Base-by-base conservation (phyloP, 2,113 vertebrate genomes). In the Seriola quinqueradiata region DNA sequence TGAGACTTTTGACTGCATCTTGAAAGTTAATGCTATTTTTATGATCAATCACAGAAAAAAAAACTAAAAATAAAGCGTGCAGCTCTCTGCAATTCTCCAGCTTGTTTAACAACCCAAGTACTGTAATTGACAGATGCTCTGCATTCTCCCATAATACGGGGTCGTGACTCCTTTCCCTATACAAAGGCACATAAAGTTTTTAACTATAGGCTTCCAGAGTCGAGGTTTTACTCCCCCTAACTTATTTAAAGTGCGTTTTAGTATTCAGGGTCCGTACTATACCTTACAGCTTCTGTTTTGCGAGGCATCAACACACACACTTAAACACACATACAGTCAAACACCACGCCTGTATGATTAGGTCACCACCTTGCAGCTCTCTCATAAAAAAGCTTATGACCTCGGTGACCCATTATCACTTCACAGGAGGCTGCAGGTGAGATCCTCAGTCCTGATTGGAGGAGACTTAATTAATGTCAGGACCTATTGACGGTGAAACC, bases 1-100 rank as follows among this genome's bases (percentile, higher is more conserved):
- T 70, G 74, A 86, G 73, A 85, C 77, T 76, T 88, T 54, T 61
- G 38, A 73, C 65, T 83, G 23, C 77, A 38, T 28, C 75, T 70
- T 82, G 61, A 81, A 83, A 83, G 77, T 81, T 48, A 81, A 69
- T 12, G 14, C 73, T 83, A 77, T 85, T 87, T 87, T 81, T 64
- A 80, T 72, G 38, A 60, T 68, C 19, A 48, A 23, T 70, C 14
- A 13, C 5, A 32, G 25, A 69, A 70, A 59, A 70, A 21, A 72
- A 7, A 4, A 28, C 40, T 63, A 77, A 63, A 84, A 84, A 82
- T 72, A 79, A 75, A 82, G 25, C 65, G 11, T 58, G 70, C 74
- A 36, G 70, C 74, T 82, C 85, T 61, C 57, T 76, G 67, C 25
- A 80, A 59, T 79, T 52, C 48, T 42, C 60, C 12, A 36, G 46